Conservation (phyloP, 2,797 vertebrate species). For the Huso huso region DNA sequence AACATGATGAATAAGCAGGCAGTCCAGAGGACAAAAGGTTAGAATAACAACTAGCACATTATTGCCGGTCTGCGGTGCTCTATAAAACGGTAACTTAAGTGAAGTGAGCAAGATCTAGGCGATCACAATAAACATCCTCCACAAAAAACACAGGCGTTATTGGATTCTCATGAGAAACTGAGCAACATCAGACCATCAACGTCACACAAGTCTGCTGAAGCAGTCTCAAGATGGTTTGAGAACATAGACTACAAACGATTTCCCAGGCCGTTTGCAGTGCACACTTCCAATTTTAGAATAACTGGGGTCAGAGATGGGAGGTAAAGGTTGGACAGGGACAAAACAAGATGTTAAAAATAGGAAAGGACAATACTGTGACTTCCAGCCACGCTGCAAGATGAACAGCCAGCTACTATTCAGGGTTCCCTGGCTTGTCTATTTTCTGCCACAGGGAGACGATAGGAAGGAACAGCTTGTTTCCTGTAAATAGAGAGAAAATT, state of each 20-base stretch:
- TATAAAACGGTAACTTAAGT: conserved; percentile 15
- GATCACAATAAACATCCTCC: conserved; percentile 20
- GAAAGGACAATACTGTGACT: conserved; percentile 18
- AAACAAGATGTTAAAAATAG: conserved; percentile 52
- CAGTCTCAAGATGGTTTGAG: conserved; percentile 44
- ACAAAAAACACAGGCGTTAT: conserved; percentile 6
- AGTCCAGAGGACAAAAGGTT: conserved; percentile 7
- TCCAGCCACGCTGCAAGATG: conserved; percentile 22
- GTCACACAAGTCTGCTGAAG: conserved; percentile 43
- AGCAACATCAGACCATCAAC: conserved; percentile 28
- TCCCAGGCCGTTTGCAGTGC: conserved; percentile 67
- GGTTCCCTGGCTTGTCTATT: conserved; percentile 43
- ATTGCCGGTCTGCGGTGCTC: conserved; percentile 12
- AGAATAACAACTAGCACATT: conserved; percentile 18
- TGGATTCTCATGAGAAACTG: conserved; percentile 74
- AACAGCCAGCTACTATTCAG: conserved; percentile 31
- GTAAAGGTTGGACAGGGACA: conserved; percentile 31
- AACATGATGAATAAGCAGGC: conserved; percentile 13
- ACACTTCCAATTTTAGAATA: conserved; percentile 37
- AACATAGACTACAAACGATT: conserved; percentile 50
- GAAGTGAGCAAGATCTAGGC: conserved; percentile 15
- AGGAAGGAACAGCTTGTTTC: conserved; percentile 61
- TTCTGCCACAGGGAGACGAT: conserved; percentile 45
- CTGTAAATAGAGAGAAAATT: conserved; percentile 59
- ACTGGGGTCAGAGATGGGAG: conserved; percentile 25